Percentiles rank a stretch among this genome's conserved stretches.
Conservation (phyloP, 2,797 vertebrate genomes). For the Falco columbarius region DNA sequence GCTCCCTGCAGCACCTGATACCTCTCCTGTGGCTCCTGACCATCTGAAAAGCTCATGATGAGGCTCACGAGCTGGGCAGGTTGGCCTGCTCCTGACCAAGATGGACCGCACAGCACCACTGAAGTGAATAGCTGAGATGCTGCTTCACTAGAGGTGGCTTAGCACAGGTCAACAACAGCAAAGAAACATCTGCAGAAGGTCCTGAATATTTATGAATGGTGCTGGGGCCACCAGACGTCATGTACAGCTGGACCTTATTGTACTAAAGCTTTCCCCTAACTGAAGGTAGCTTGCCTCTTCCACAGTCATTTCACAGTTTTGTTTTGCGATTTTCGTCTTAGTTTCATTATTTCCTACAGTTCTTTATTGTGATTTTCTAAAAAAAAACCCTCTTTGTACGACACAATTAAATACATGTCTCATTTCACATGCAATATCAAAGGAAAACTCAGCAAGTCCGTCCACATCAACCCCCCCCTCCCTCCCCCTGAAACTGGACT, state of each 20-base stretch:
- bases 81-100: neutral
- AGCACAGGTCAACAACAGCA: neutral
- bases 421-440: neutral
- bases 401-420: neutral
- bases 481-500: neutral
- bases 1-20: neutral
- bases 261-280: neutral
- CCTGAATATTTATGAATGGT: neutral
- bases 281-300: neutral
- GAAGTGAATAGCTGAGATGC: neutral
- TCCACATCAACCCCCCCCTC: fast-evolving
- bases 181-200: neutral
- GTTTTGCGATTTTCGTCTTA: neutral
- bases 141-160: neutral
- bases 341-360: neutral
- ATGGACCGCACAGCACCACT: neutral
- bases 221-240: neutral
- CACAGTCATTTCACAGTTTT: neutral
- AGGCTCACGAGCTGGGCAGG: neutral
- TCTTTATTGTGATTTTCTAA: neutral
- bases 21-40: neutral
- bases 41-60: fast-evolving
- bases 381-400: neutral
- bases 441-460: neutral
- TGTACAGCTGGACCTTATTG: neutral